phyloP scores from a whole-genome alignment of 2,888 invertebrate genomes.

The Trilocha varians region DNA sequence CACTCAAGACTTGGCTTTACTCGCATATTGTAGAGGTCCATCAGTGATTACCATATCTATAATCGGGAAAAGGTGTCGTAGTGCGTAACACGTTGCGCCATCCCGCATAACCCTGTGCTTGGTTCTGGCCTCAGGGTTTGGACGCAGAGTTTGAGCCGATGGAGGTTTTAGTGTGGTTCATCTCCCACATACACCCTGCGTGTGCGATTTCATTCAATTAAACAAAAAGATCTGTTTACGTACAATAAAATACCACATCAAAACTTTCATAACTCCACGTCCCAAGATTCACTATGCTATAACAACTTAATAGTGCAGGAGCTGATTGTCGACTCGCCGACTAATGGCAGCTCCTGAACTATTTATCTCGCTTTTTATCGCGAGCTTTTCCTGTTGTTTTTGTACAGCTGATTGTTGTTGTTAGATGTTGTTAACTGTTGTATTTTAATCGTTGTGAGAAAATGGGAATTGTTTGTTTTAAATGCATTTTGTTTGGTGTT shows the following conservation, averaged over 20 bases:
- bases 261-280: constrained; percentile 1
- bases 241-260: not conserved
- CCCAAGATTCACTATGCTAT: constrained; percentile 35
- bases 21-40: no score
- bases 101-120: no score
- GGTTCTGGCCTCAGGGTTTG: no score
- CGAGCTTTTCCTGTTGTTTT: constrained; percentile 26
- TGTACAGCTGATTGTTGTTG: constrained; percentile 12
- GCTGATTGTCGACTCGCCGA: constrained; percentile 45
- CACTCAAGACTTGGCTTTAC: no score
- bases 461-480: constrained; percentile 1
- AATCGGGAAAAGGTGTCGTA: no score
- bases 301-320: constrained; percentile 64
- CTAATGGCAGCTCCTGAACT: constrained; percentile 56
- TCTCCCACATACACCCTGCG: no score
- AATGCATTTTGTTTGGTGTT: constrained; percentile 10
- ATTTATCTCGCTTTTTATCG: constrained; percentile 45
- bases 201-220: no score
- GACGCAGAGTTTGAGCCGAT: no score
- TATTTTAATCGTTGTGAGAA: constrained; percentile 7
- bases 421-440: not conserved
- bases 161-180: no score
- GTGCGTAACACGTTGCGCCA: no score
- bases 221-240: no score
- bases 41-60: no score